Evolutionary conservation across 1,140 invertebrate genomes (phyloP), one percentile per base, ranked within the genome.

Genomic region (Magallana gigas): DNA sequence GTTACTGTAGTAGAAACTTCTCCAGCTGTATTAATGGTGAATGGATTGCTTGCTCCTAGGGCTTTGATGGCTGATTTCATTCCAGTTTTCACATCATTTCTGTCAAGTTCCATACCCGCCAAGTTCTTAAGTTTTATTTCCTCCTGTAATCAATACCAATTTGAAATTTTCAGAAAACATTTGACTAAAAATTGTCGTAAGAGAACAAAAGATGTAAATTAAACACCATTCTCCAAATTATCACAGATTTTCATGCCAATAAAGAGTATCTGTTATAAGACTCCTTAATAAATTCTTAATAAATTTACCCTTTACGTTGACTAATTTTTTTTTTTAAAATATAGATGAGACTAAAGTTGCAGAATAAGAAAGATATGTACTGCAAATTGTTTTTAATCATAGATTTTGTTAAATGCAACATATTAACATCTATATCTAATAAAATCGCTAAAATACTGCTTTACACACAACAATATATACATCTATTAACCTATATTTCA

Each of bases 41-140:
- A 83, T 11, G 87, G 87, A 36, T 83, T 90, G n/a, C 16, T 85
- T 9, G 85, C 23, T 11, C 89, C 85, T 57, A 90, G n/a, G 16
- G 71, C 59, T 81, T 57, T 76, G 29, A 87, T 14, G 56, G 82
- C 60, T 57, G 86, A 83, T 64, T 71, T 87, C 12, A 87, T 84
- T 9, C 60, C 81, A n/a, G 60, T 87, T 48, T 62, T 83, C 8
- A 81, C 48, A 64, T 83, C 86, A 71, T 64, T 80, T 14, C 57
- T 23, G 12, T 4, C 23, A 76, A 36, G 68, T 4, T 48, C 29
- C 6, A 9, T 29, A 29, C 18, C 3, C 11, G 68, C 68, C 68
- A 76, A 36, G 23, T 76, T 71, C 8, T 29, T 23, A 8, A 29
- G 8, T 23, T 76, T 76, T 76, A 23, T 1, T 76, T 76, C 18